phyloP scores from a whole-genome alignment of 2,797 vertebrate species.

The Luscinia luscinia region DNA sequence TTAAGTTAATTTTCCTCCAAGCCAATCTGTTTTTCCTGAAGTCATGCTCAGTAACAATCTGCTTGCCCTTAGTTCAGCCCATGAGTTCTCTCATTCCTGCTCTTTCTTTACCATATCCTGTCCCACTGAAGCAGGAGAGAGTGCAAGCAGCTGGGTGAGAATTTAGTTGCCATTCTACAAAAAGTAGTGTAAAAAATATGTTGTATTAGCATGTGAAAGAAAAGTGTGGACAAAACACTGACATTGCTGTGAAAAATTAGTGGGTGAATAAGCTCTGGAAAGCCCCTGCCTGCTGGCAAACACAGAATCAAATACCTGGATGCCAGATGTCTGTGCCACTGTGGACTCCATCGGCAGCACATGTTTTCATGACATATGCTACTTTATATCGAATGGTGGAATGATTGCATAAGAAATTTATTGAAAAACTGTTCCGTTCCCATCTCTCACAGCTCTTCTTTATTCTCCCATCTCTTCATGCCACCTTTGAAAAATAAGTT shows the following conservation, averaged over 20 bases:
- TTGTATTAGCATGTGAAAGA: not conserved
- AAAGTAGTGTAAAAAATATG: not conserved
- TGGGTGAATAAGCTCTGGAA: not conserved
- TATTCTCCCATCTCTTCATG: not conserved
- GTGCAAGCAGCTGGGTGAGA: not conserved
- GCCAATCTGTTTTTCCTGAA: not conserved
- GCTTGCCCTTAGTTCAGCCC: not conserved
- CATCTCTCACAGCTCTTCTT: not conserved
- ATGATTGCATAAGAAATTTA: conserved; percentile 39
- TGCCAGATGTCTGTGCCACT: conserved; percentile 69
- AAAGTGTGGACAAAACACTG: conserved; percentile 12
- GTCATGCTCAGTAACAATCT: not conserved
- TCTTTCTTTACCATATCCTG: not conserved
- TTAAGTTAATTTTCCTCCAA: not conserved
- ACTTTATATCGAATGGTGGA: conserved; percentile 37
- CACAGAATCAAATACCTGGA: conserved; percentile 54
- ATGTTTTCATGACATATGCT: conserved; percentile 61
- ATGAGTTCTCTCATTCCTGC: not conserved
- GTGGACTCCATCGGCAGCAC: conserved; percentile 62
- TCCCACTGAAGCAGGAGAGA: not conserved
- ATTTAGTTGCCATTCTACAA: not conserved
- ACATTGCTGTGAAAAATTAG: conserved; percentile 29
- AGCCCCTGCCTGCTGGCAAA: conserved; percentile 39
- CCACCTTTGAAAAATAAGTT: not conserved
- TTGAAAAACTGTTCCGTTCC: not conserved